phyloP scores from a whole-genome alignment of 2,113 vertebrate genomes.

The Malaclemys terrapin region DNA sequence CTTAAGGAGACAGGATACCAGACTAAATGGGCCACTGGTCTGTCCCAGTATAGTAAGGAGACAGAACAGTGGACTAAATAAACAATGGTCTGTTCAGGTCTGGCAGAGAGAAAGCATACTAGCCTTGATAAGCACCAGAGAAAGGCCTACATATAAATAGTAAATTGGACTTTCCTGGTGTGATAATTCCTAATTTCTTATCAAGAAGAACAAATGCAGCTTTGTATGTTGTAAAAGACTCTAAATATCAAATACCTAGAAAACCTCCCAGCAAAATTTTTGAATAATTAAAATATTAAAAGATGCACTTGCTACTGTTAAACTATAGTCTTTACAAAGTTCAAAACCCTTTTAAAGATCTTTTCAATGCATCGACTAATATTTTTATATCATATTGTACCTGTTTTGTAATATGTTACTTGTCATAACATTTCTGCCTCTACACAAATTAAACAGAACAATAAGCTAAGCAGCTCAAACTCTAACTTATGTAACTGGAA shows the following conservation, averaged over 20 bases:
- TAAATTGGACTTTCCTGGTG: not conserved
- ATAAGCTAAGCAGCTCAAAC: not conserved
- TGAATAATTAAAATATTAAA: not conserved
- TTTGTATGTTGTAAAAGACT: not conserved
- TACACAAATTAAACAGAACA: not conserved
- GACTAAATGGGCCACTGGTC: not conserved
- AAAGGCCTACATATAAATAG: not conserved
- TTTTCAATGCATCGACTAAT: not conserved
- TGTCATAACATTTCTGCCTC: not conserved
- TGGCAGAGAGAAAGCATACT: not conserved
- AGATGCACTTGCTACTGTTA: not conserved
- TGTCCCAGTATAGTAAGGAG: not conserved
- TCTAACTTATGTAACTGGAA: not conserved
- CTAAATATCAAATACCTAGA: not conserved
- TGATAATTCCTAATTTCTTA: not conserved
- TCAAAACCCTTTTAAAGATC: not conserved
- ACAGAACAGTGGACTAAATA: not conserved
- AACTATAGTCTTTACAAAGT: not conserved
- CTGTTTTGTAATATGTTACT: not conserved
- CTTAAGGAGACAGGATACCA: not conserved
- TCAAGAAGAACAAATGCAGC: not conserved
- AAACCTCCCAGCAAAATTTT: not conserved
- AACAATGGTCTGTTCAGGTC: not conserved
- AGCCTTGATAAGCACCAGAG: not conserved
- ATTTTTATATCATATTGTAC: not conserved